Conservation (phyloP, 2,113 vertebrate species). For the Stomatorhinus ivindoensis region DNA sequence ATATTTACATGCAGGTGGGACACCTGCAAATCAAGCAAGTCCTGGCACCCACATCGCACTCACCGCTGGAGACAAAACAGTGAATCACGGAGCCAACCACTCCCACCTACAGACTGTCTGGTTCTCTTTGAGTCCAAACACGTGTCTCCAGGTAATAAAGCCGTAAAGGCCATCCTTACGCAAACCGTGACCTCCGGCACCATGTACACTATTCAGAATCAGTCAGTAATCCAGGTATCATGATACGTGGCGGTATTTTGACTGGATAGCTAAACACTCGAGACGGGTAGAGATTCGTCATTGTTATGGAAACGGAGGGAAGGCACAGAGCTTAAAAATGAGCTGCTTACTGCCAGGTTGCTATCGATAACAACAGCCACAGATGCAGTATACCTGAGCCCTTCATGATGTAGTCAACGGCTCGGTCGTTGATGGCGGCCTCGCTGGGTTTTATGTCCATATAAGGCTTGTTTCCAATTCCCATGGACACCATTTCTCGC, state of each 20-base stretch:
- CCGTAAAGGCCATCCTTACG: not conserved
- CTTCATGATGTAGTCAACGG: constrained; percentile 66
- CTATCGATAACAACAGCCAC: not conserved
- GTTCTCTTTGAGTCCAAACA: not conserved
- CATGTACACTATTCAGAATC: not conserved
- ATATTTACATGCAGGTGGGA: not conserved
- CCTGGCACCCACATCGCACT: not conserved
- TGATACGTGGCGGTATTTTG: not conserved
- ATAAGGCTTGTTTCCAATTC: constrained; percentile 71
- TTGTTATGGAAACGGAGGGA: not conserved
- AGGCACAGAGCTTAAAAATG: not conserved
- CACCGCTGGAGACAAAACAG: not conserved
- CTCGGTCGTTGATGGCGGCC: constrained; percentile 64
- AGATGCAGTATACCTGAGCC: constrained; percentile 53
- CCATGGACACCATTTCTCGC: constrained; percentile 76
- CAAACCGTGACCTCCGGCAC: not conserved
- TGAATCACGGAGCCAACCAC: not conserved
- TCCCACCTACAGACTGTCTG: not conserved
- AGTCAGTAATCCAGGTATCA: not conserved
- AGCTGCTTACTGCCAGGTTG: not conserved
- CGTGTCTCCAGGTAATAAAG: not conserved
- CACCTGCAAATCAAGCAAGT: not conserved
- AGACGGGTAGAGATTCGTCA: not conserved
- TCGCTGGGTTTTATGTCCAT: constrained; percentile 73
- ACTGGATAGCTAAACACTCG: not conserved